Base-by-base conservation (phyloP, 2,888 invertebrate genomes). In the Gymnosoma rotundatum region DNA sequence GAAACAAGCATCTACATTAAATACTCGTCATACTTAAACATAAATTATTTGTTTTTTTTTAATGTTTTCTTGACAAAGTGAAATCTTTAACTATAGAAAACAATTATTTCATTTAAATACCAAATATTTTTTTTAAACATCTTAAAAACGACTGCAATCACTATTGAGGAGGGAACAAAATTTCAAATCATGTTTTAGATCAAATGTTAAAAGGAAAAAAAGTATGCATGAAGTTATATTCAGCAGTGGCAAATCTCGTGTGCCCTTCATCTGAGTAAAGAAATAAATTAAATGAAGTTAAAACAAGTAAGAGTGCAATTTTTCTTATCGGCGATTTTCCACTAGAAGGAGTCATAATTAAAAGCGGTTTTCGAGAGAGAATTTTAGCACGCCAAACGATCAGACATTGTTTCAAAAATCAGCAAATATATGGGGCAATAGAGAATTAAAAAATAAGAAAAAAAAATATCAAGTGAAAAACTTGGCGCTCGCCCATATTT, bases 111-210 rank as follows among this genome's bases (percentile, higher is more conserved):
- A 70, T 78, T 78, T 45, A 63, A 63, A 64, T 70, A 63, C 63
- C 16, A 48, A 70, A 58, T 32, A 38, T 54, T 36, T 45, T 69
- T 16, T 61, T 36, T 48, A 64, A 70, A 63, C 45, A 14, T n/a
- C 42, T 14, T n/a, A 8, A 36, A 14, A 12, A 32, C 16, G 50
- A 36, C 64, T 10, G 14, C 64, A 25, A 25, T 16, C 16, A 42
- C 73, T 52, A 63, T 42, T 60, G 50, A 60, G 18, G 45, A 52
- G 45, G 52, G 18, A 58, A 48, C 21, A 52, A 54, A 78, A 56
- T 48, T 63, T 18, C 70, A 83, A 83, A 74, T 83, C 83, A 74
- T 83, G 83, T 73, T 78, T 78, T 74, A 74, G 63, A 74, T 70
- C 58, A 60, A 70, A 70, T 58, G 74, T 80, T 72, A 79, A 81